Percentiles rank a stretch among this genome's conserved stretches.
Conservation (phyloP, 1,140 invertebrate species). For the Macrotrachela quadricornifera region DNA sequence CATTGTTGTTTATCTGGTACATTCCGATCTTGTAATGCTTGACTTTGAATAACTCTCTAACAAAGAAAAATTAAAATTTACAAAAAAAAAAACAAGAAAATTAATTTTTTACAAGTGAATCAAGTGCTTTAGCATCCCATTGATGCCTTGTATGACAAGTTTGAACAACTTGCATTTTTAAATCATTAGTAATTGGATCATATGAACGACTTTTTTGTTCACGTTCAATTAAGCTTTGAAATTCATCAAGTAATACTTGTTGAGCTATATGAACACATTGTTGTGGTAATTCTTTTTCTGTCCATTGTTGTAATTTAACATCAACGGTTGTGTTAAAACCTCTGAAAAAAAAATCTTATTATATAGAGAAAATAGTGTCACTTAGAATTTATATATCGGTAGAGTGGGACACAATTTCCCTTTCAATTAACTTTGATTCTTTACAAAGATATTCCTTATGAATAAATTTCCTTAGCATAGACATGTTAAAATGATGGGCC, state of each 20-base stretch:
- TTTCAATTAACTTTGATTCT: no score
- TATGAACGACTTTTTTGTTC: slow-evolving; percentile 47
- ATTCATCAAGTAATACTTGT: slow-evolving; percentile 65
- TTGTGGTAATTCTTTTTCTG: slow-evolving; percentile 59
- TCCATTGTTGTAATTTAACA: slow-evolving; percentile 86
- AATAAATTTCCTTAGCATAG: no score
- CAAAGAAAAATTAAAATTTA: slow-evolving; percentile 21
- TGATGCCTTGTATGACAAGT: slow-evolving; percentile 59
- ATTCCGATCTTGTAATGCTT: slow-evolving; percentile 72
- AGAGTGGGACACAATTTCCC: no score
- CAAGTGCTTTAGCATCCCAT: slow-evolving; percentile 68
- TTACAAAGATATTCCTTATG: no score
- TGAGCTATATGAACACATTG: slow-evolving; percentile 62
- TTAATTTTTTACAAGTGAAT: slow-evolving; percentile 31
- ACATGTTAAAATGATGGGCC: no score
- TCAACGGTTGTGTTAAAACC: slow-evolving; percentile 90
- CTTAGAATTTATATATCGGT: no score
- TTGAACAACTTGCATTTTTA: slow-evolving; percentile 66
- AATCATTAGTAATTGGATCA: slow-evolving; percentile 67
- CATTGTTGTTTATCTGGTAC: slow-evolving; percentile 75
- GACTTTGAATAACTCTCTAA: slow-evolving; percentile 73
- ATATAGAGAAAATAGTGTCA: no score
- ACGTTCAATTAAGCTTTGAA: slow-evolving; percentile 51
- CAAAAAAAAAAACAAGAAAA: neutral
- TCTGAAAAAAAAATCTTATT: slow-evolving; percentile 30